Percentiles rank a stretch among this genome's conserved stretches.
Evolutionary conservation across 2,888 invertebrate genomes (phyloP).

Genomic region (Eudemis profundana): DNA sequence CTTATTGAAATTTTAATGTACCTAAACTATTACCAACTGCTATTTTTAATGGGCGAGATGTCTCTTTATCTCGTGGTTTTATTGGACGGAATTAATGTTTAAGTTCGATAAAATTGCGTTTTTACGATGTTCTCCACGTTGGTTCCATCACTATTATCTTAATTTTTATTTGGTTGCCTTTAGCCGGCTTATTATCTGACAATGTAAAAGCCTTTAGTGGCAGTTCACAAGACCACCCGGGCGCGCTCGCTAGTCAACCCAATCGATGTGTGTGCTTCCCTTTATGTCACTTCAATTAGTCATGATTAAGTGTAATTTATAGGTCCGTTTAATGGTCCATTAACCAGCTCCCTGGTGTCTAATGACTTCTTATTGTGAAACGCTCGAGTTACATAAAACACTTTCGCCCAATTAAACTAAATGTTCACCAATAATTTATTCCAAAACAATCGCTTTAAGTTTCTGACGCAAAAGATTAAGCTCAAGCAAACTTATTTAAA

Average conservation of each 20-base stretch:
- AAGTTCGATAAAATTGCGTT: constrained; percentile 60
- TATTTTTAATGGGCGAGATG: constrained; percentile 37
- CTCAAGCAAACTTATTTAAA: background rate
- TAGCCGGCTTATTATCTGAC: constrained; percentile 68
- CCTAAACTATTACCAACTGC: constrained; percentile 39
- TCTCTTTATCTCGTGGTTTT: constrained; percentile 48
- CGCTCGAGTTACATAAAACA: constrained; percentile 74
- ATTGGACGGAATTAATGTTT: constrained; percentile 57
- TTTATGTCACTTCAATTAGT: constrained; percentile 77
- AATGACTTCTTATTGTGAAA: constrained; percentile 74
- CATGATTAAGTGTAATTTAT: constrained; percentile 83
- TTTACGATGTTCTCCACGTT: constrained; percentile 64
- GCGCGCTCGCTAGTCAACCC: constrained; percentile 50
- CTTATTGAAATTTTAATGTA: constrained; percentile 38
- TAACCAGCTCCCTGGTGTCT: constrained; percentile 72
- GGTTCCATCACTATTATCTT: constrained; percentile 67
- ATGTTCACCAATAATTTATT: constrained; percentile 66
- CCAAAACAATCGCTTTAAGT: constrained; percentile 33
- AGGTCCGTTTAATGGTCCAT: constrained; percentile 79
- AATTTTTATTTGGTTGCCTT: constrained; percentile 75
- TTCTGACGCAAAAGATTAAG: background rate
- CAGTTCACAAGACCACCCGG: constrained; percentile 76
- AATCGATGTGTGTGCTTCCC: constrained; percentile 56
- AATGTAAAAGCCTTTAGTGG: constrained; percentile 62
- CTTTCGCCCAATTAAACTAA: constrained; percentile 72